A percentile compares a stretch with the other conserved stretches of the same genome.
Conservation (phyloP, 2,797 vertebrate species). For the Acridotheres tristis region DNA sequence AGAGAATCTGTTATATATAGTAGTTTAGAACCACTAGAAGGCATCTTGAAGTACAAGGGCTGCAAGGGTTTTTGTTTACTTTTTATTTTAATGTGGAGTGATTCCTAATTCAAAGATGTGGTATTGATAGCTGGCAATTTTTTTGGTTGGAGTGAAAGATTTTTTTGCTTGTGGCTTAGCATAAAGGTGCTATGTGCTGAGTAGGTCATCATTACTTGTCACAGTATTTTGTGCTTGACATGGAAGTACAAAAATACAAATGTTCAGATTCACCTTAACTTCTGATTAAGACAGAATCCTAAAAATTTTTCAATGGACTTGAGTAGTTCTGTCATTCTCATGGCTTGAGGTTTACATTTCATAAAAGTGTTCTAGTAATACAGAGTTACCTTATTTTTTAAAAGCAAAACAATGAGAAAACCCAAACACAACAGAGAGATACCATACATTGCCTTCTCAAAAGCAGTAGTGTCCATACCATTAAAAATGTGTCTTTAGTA, state of each 20-base stretch:
- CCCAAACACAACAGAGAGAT: neutral
- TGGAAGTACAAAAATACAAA: neutral
- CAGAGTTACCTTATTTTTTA: neutral
- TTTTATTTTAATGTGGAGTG: neutral
- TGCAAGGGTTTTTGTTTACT: neutral
- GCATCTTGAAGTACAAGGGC: neutral
- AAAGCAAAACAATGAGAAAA: neutral
- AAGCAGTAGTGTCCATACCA: neutral
- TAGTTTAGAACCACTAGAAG: neutral
- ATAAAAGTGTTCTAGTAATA: neutral
- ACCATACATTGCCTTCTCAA: neutral
- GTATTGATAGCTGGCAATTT: neutral
- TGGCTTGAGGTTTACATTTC: neutral
- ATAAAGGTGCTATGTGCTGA: neutral
- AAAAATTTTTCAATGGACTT: neutral
- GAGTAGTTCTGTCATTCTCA: neutral
- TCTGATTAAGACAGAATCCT: neutral
- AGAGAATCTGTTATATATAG: neutral
- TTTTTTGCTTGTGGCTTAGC: neutral
- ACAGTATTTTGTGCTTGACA: neutral
- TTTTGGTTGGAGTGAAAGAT: neutral
- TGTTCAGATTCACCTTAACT: neutral
- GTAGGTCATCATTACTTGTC: neutral
- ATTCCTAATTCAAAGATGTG: neutral
- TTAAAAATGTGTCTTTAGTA: neutral